A percentile compares a stretch with the other conserved stretches of the same genome.
phyloP scores from a whole-genome alignment of 2,888 invertebrate species.

The Oscheius myriophilus region DNA sequence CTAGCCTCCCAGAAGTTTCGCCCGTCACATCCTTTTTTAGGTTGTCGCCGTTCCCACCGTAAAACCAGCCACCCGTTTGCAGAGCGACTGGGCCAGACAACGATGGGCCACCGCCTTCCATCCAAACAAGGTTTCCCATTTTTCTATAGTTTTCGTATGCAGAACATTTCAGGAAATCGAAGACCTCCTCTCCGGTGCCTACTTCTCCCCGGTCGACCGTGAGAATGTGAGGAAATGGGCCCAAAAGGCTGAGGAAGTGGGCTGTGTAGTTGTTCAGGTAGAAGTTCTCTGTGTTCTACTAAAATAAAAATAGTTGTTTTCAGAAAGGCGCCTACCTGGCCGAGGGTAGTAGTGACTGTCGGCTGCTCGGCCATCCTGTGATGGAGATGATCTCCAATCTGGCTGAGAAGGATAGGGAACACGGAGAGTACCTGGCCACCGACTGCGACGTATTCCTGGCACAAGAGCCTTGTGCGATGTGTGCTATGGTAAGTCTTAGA shows the following conservation, averaged over 20 bases:
- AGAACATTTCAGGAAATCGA: conserved; percentile 28
- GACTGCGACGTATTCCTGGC: conserved; percentile 43
- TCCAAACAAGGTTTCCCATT: conserved; percentile 20
- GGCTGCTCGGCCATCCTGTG: conserved; percentile 38
- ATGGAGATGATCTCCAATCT: conserved; percentile 43
- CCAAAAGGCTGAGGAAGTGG: conserved; percentile 22
- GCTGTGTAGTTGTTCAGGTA: conserved; percentile 43
- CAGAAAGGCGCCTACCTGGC: conserved; percentile 18
- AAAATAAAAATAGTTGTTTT: neutral
- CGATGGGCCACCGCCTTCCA: conserved; percentile 29
- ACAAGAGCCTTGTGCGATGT: conserved; percentile 50
- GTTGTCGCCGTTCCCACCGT: conserved; percentile 19
- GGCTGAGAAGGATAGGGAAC: conserved; percentile 20
- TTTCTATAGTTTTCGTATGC: neutral
- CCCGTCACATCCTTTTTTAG: too few species aligned
- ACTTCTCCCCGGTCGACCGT: conserved; percentile 13
- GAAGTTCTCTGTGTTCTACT: neutral
- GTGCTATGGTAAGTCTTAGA: conserved; percentile 37
- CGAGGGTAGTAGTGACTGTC: conserved; percentile 7
- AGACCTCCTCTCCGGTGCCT: conserved; percentile 30
- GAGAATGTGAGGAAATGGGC: conserved; percentile 32
- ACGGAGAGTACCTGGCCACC: conserved; percentile 42
- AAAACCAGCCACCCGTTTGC: conserved; percentile 21
- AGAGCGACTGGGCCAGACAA: conserved; percentile 24
- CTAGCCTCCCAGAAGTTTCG: too few species aligned